These are phyloP conservation scores for Drosophila dives DNA, from an alignment of 2,888 invertebrate genomes.

Conservation along the genomic window DNA sequence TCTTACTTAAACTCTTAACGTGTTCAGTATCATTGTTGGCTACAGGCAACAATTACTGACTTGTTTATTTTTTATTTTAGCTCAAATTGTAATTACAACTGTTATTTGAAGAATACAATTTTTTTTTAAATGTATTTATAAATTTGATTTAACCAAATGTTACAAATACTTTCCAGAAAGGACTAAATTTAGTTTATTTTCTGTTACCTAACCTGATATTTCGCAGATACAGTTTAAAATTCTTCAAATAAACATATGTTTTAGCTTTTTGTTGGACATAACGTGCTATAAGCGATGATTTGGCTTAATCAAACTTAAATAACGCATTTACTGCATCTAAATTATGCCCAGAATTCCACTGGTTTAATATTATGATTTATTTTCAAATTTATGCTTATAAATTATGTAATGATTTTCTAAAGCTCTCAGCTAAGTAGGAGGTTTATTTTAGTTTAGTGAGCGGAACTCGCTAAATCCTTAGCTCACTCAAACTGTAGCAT, in stretches of 20 bases:
- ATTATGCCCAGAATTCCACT: too few species aligned
- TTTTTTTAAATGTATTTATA: background rate
- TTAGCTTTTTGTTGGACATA: background rate
- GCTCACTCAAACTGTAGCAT: background rate
- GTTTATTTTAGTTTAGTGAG: background rate
- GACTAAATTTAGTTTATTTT: background rate
- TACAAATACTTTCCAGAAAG: background rate
- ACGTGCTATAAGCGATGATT: fast-evolving
- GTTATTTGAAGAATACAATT: background rate
- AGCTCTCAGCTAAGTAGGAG: background rate
- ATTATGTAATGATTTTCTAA: background rate
- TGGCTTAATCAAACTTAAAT: background rate
- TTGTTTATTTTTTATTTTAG: background rate
- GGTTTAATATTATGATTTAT: background rate
- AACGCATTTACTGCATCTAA: background rate
- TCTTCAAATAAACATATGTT: fast-evolving
- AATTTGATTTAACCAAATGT: background rate
- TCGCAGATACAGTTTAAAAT: background rate
- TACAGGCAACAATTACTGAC: background rate
- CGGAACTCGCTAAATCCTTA: background rate
- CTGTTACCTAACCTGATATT: too few species aligned
- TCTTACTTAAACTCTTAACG: background rate
- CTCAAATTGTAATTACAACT: background rate
- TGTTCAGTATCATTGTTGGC: background rate
- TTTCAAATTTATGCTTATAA: background rate